Evolutionary conservation across 2,888 invertebrate genomes (phyloP).

Genomic region (Parnassius mnemosyne): DNA sequence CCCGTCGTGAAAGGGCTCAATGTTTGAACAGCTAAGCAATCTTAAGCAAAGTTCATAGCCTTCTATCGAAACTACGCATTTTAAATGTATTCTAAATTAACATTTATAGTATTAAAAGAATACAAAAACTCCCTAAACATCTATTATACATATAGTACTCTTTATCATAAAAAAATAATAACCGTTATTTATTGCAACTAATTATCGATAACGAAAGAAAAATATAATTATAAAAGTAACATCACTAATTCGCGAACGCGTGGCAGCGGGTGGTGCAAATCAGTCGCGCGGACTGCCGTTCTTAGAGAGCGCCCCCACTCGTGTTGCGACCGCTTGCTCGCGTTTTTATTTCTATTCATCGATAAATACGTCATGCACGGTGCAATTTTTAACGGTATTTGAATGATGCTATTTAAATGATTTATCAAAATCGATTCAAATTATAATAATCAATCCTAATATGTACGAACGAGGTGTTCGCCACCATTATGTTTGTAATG

Average conservation of each 20-base stretch:
- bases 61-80: constrained; percentile 8
- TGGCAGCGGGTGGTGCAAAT: constrained; percentile 74
- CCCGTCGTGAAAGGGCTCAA: constrained; percentile 30
- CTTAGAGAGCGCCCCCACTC: constrained; percentile 59
- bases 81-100: background rate
- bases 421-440: constrained; percentile 17
- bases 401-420: background rate
- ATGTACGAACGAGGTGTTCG: too few species aligned
- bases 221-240: constrained; percentile 33
- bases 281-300: constrained; percentile 79
- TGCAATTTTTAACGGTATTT: constrained; percentile 9
- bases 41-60: background rate
- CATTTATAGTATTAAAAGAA: background rate
- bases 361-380: constrained; percentile 47
- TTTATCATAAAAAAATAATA: background rate
- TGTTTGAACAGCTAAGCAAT: constrained; percentile 3
- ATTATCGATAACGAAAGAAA: constrained; percentile 48
- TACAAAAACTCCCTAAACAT: background rate
- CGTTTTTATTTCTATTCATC: constrained; percentile 55
- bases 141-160: background rate
- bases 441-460: background rate
- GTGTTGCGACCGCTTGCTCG: constrained; percentile 52
- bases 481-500: too few species aligned
- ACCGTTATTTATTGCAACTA: background rate
- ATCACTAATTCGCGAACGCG: constrained; percentile 70